phyloP scores from a whole-genome alignment of 2,113 vertebrate genomes.

The Vicugna pacos region DNA sequence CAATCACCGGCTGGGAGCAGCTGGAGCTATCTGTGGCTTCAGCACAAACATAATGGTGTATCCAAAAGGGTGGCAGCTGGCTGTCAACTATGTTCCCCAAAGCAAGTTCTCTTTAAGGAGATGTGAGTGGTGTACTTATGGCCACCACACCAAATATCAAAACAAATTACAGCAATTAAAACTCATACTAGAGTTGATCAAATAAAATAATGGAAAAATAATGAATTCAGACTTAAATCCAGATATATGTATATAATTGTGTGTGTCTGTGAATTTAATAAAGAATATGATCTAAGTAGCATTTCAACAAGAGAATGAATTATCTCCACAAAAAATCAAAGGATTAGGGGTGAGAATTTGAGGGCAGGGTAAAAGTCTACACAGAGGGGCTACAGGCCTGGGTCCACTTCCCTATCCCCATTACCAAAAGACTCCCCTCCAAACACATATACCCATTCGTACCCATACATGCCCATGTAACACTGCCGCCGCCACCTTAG shows the following conservation, averaged over 20 bases:
- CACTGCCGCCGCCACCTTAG: background rate
- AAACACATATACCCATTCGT: background rate
- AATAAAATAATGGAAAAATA: slow-evolving; percentile 6
- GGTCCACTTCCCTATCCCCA: background rate
- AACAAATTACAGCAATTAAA: background rate
- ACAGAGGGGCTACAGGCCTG: background rate
- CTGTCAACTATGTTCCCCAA: background rate
- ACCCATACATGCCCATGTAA: background rate
- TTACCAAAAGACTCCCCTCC: background rate
- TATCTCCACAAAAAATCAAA: background rate
- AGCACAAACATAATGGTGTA: background rate
- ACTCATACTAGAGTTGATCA: background rate
- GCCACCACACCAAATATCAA: background rate
- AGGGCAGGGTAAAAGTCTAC: background rate
- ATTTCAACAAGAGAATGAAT: background rate
- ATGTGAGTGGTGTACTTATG: background rate
- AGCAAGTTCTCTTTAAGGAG: background rate
- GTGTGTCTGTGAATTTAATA: background rate
- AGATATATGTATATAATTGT: background rate
- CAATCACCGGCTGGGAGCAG: background rate
- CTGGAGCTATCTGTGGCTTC: background rate
- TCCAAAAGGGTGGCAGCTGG: background rate
- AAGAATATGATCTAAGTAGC: background rate
- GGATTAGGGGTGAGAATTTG: background rate
- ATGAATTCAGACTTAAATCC: background rate